Percentiles rank a stretch among this genome's conserved stretches.
Conservation (phyloP, 2,888 invertebrate species). For the Parasteatoda lunata region DNA sequence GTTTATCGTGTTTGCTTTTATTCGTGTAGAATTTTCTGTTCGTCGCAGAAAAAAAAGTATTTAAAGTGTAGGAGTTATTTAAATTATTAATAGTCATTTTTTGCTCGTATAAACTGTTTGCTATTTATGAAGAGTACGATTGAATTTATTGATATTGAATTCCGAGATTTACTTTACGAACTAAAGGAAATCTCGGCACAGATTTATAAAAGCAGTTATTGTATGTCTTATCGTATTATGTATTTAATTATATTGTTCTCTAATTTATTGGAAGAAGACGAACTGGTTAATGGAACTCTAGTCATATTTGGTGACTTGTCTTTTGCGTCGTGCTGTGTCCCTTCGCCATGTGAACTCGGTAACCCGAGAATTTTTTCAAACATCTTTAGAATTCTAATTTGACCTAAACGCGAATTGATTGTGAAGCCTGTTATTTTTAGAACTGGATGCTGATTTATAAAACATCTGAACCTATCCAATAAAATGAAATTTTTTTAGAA, state of each 20-base stretch:
- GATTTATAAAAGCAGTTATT: slow-evolving; percentile 49
- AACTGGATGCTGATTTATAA: no score
- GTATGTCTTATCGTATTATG: slow-evolving; percentile 59
- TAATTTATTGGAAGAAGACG: slow-evolving; percentile 53
- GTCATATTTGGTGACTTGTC: slow-evolving; percentile 62
- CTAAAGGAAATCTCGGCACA: slow-evolving; percentile 32
- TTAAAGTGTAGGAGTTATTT: slow-evolving; percentile 62
- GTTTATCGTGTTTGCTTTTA: slow-evolving; percentile 67
- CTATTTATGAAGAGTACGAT: slow-evolving; percentile 61
- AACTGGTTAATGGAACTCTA: slow-evolving; percentile 51
- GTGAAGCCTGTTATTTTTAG: no score
- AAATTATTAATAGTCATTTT: slow-evolving; percentile 53
- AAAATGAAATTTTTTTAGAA: no score
- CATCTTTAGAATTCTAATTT: no score
- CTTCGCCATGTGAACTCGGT: slow-evolving; percentile 39
- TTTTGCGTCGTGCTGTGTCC: slow-evolving; percentile 59
- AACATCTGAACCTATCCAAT: no score
- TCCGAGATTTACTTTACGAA: slow-evolving; percentile 38
- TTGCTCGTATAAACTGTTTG: slow-evolving; percentile 66
- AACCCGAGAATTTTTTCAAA: background rate
- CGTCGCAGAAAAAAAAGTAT: slow-evolving; percentile 57
- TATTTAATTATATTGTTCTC: slow-evolving; percentile 60
- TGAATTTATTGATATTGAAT: slow-evolving; percentile 61
- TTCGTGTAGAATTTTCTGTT: slow-evolving; percentile 66
- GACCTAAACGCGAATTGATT: no score